Percentiles rank a stretch among this genome's conserved stretches.
These are phyloP conservation scores for Pediacus dermestoides DNA, from an alignment of 2,888 invertebrate genomes.

Conservation along the genomic window DNA sequence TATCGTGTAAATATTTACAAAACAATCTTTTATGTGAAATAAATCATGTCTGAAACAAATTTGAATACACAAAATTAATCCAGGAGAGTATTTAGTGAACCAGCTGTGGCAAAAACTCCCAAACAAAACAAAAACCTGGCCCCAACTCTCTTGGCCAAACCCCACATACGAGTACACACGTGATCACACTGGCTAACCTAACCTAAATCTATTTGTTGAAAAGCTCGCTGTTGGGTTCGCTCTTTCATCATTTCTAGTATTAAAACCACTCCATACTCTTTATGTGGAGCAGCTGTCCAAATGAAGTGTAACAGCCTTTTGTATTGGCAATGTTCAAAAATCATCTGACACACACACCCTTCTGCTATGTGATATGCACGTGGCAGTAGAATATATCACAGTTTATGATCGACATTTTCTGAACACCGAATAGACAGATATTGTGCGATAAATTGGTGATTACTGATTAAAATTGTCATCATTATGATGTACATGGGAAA, in stretches of 20 bases:
- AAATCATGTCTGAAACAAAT: too few species aligned
- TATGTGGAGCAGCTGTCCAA: slow-evolving; percentile 33
- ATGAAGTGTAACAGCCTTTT: slow-evolving; percentile 11
- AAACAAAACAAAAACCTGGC: too few species aligned
- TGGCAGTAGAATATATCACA: slow-evolving; percentile 37
- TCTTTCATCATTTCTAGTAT: slow-evolving; percentile 37
- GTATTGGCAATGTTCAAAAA: slow-evolving; percentile 15
- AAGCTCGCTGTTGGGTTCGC: slow-evolving; percentile 35
- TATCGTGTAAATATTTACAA: too few species aligned
- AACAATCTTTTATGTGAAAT: too few species aligned
- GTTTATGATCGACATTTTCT: slow-evolving; percentile 40
- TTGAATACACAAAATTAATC: slow-evolving; percentile 3
- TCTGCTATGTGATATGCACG: slow-evolving; percentile 25
- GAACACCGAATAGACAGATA: slow-evolving; percentile 36
- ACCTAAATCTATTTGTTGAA: slow-evolving; percentile 41
- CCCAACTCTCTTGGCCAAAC: too few species aligned
- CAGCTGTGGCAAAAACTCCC: neutral
- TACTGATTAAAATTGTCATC: slow-evolving; percentile 31
- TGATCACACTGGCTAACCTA: slow-evolving; percentile 33
- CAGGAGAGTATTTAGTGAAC: neutral
- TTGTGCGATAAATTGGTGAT: slow-evolving; percentile 33
- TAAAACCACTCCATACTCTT: slow-evolving; percentile 36
- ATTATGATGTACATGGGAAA: too few species aligned
- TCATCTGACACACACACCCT: slow-evolving; percentile 12
- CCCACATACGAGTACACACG: slow-evolving; percentile 23